These are phyloP conservation scores for Oegoconia quadripuncta DNA, from an alignment of 2,888 invertebrate genomes.

Conservation along the genomic window DNA sequence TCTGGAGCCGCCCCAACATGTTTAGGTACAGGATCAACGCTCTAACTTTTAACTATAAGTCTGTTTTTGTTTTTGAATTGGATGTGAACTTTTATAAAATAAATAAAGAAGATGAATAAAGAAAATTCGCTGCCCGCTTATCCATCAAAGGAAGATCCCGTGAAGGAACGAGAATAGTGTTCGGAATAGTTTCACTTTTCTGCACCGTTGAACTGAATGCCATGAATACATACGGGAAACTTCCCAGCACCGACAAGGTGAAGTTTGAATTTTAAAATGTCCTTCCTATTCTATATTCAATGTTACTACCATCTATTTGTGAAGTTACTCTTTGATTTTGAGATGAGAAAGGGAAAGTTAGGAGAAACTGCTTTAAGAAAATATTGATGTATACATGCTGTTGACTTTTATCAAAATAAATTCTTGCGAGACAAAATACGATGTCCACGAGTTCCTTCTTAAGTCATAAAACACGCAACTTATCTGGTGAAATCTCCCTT, in stretches of 20 bases:
- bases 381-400: background rate
- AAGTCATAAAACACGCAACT: too few species aligned
- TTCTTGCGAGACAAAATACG: background rate
- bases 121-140: constrained; percentile 14
- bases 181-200: constrained; percentile 73
- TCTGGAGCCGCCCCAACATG: too few species aligned
- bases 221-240: constrained; percentile 61
- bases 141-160: constrained; percentile 25
- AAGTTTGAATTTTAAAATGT: constrained; percentile 20
- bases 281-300: constrained; percentile 9
- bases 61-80: too few species aligned
- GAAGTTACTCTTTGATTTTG: constrained; percentile 4
- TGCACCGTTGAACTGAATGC: constrained; percentile 60
- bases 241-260: constrained; percentile 41
- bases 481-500: too few species aligned
- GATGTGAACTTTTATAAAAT: too few species aligned
- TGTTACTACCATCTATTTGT: constrained; percentile 3
- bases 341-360: constrained; percentile 4
- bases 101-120: too few species aligned
- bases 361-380: background rate
- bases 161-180: constrained; percentile 41
- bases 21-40: too few species aligned
- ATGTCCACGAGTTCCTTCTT: too few species aligned
- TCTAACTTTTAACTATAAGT: too few species aligned
- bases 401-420: background rate